Base-by-base conservation (phyloP, 2,113 vertebrate genomes). In the Channa argus region DNA sequence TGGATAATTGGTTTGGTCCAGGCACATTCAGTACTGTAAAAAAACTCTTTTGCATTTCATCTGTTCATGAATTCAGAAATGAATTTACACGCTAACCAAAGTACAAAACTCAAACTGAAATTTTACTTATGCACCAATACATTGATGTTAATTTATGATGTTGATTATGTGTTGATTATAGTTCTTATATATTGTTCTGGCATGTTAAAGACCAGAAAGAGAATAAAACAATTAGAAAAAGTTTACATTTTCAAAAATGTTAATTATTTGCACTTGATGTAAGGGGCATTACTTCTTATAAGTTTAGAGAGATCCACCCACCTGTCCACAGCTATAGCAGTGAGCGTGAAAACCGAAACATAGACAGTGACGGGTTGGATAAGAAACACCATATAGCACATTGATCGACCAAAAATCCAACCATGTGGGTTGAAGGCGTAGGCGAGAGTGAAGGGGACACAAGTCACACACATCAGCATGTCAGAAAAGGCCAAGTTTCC, bases 401-500 rank as follows among this genome's bases (percentile, higher is more conserved):
- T 94, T 47, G 93, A 92, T 3, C 90, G 88, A 0, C 95, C 93
- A 0, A 94, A 95, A n/a, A 93, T 82, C 94, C 95, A 95, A 0
- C 93, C 94, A 13, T 90, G 88, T 2, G 94, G 93, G 71, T 94
- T 95, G 60, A 95, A 96, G 80, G 92, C 92, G 0, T 94, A 96
- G 0, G 96, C 96, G 0, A 95, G 88, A 0, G 95, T 95, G 76
- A 96, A 94, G 1, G 93, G 95, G 2, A 95, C 92, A 0, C 95
- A 93, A 2, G 90, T 94, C 0, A 95, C 95, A 41, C 94, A 95
- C 95, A 95, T 95, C n/a, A 96, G 92, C 95, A 95, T 93, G 92
- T 96, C 95, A 0, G 94, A 95, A 82, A 96, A 96, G 84, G 94
- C 95, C 91, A 96, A 88, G 24, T 96, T 97, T 41, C 95, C 96